Evolutionary conservation across 1,140 invertebrate species (phyloP).

Genomic region (Heliconius melpomene): DNA sequence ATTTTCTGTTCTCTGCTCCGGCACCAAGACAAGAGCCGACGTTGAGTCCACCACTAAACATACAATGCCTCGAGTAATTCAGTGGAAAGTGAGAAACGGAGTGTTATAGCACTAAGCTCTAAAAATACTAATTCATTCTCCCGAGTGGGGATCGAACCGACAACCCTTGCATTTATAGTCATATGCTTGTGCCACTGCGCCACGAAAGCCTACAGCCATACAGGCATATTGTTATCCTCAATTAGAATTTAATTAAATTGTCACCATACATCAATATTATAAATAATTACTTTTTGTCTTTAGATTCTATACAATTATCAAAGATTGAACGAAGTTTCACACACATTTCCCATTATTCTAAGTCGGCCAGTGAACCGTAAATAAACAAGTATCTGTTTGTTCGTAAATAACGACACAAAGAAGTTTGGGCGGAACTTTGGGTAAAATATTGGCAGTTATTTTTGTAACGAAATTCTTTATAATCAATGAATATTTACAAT

Average conservation of each 20-base stretch:
- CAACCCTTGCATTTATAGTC: too few species aligned
- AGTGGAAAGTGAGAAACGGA: too few species aligned
- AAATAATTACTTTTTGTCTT: not conserved
- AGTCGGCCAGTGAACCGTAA: constrained; percentile 25
- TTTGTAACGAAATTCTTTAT: constrained; percentile 37
- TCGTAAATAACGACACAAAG: constrained; percentile 46
- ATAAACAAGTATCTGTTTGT: constrained; percentile 31
- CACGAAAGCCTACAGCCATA: too few species aligned
- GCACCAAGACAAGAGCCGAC: too few species aligned
- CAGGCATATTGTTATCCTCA: not conserved
- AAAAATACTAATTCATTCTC: too few species aligned
- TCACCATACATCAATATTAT: not conserved
- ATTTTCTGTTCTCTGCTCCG: too few species aligned
- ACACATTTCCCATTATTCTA: not conserved
- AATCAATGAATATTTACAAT: constrained; percentile 13
- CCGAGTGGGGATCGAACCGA: not conserved
- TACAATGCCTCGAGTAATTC: too few species aligned
- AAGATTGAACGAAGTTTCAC: not conserved
- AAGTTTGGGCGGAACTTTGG: constrained; percentile 28
- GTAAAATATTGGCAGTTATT: constrained; percentile 44
- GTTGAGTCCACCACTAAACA: too few species aligned
- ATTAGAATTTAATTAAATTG: not conserved
- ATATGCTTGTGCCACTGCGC: too few species aligned
- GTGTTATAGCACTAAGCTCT: too few species aligned
- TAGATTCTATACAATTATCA: not conserved